A percentile compares a stretch with the other conserved stretches of the same genome.
These are phyloP conservation scores for Netelia inedita DNA, from an alignment of 2,888 invertebrate species.

Conservation along the genomic window DNA sequence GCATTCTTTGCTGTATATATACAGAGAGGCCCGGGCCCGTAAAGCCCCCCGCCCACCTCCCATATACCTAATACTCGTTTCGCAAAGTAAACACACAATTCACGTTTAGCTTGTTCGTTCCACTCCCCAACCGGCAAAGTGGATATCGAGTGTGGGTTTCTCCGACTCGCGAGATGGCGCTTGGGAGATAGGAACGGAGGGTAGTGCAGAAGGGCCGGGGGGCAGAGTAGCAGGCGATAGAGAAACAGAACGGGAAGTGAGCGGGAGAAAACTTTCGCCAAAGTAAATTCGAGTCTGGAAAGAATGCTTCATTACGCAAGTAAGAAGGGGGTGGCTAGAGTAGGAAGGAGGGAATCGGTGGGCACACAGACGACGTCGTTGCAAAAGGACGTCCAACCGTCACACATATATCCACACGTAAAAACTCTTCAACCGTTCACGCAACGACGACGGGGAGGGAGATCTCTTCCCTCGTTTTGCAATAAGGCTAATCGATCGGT, in stretches of 20 bases:
- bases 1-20: constrained; percentile 41
- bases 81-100: constrained; percentile 73
- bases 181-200: constrained; percentile 17
- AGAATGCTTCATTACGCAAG: constrained; percentile 72
- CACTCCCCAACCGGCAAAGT: constrained; percentile 47
- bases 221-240: constrained; percentile 27
- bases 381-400: constrained; percentile 31
- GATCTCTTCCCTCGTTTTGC: constrained; percentile 37
- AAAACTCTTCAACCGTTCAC: constrained; percentile 33
- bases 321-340: constrained; percentile 28
- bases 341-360: constrained; percentile 17
- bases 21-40: constrained; percentile 33
- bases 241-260: constrained; percentile 47
- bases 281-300: constrained; percentile 70
- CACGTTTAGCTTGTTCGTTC: constrained; percentile 69
- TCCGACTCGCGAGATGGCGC: constrained; percentile 53
- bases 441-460: constrained; percentile 8
- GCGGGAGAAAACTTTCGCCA: constrained; percentile 69
- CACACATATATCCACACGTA: constrained; percentile 13
- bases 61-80: constrained; percentile 73
- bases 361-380: constrained; percentile 13
- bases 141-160: constrained; percentile 61
- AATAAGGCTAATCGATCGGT: constrained; percentile 56
- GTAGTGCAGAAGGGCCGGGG: constrained; percentile 4
- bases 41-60: not conserved